A percentile compares a stretch with the other conserved stretches of the same genome.
Conservation (phyloP, 2,888 invertebrate species). For the Cremastinae sp. region DNA sequence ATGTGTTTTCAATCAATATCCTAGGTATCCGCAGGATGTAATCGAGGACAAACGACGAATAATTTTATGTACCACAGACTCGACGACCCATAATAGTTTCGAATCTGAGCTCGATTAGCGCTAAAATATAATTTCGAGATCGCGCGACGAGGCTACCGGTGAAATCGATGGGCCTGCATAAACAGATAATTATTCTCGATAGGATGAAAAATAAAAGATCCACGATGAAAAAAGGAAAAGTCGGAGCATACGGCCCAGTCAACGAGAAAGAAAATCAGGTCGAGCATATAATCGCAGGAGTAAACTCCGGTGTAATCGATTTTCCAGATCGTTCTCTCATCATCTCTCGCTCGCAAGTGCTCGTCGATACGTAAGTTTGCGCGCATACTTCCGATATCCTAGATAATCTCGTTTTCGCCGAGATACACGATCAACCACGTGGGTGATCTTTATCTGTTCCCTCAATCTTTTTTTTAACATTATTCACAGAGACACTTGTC, state of each 20-base stretch:
- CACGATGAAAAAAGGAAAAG: background rate
- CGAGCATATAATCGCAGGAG: conserved; percentile 47
- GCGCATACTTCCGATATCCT: conserved; percentile 47
- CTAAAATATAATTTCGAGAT: conserved; percentile 33
- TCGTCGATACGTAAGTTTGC: conserved; percentile 33
- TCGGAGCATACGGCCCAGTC: background rate
- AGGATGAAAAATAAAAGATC: conserved; percentile 33
- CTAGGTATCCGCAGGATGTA: background rate
- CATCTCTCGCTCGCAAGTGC: background rate
- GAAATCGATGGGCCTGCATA: conserved; percentile 2
- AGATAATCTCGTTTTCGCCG: conserved; percentile 40
- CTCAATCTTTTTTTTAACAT: conserved; percentile 18
- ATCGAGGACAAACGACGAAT: conserved; percentile 24
- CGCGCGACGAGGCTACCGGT: background rate
- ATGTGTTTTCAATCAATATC: conserved; percentile 39
- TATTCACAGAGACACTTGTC: conserved; percentile 12
- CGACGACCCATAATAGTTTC: conserved; percentile 39
- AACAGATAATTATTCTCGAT: conserved; percentile 24
- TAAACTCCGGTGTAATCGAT: conserved; percentile 55
- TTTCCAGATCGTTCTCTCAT: conserved; percentile 44
- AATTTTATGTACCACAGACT: conserved; percentile 15
- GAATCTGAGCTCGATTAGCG: conserved; percentile 44
- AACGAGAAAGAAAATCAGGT: conserved; percentile 24
- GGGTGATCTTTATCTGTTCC: background rate
- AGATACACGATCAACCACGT: background rate